Evolutionary conservation across 2,888 invertebrate species (phyloP).

Genomic region (Carcina quercana): DNA sequence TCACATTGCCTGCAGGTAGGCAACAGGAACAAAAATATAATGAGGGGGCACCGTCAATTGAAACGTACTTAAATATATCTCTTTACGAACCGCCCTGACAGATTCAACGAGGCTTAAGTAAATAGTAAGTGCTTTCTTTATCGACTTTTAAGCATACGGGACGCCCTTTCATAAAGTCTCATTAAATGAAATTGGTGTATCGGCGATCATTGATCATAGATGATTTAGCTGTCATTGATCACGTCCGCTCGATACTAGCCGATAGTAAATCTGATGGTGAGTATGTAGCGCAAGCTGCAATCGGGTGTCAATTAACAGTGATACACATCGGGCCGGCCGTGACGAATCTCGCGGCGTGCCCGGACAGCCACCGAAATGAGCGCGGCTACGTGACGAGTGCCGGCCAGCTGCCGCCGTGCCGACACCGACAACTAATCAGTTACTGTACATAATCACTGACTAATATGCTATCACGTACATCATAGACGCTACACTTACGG

Average conservation of each 20-base stretch:
- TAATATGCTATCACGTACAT: slow-evolving; percentile 19
- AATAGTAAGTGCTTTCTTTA: slow-evolving; percentile 37
- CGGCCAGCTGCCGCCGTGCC: slow-evolving; percentile 15
- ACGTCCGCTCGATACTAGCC: slow-evolving; percentile 19
- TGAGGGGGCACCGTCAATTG: slow-evolving; percentile 30
- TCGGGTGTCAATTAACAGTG: slow-evolving; percentile 47
- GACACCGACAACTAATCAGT: slow-evolving; percentile 24
- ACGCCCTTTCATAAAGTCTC: slow-evolving; percentile 42
- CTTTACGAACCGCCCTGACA: slow-evolving; percentile 35
- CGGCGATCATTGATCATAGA: slow-evolving; percentile 41
- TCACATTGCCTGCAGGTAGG: slow-evolving; percentile 36
- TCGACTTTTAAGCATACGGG: slow-evolving; percentile 44
- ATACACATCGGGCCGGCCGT: slow-evolving; percentile 36
- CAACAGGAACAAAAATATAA: slow-evolving; percentile 41
- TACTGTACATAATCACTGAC: slow-evolving; percentile 16
- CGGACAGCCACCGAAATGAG: slow-evolving; percentile 40
- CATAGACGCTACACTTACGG: slow-evolving; percentile 13
- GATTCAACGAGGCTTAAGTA: slow-evolving; percentile 36
- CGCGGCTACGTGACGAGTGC: slow-evolving; percentile 26
- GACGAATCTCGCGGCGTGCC: slow-evolving; percentile 38
- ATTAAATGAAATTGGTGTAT: slow-evolving; percentile 48
- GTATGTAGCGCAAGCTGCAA: slow-evolving; percentile 26
- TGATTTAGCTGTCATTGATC: slow-evolving; percentile 47
- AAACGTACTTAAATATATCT: slow-evolving; percentile 36
- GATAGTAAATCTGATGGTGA: slow-evolving; percentile 13